phyloP scores from a whole-genome alignment of 2,113 vertebrate species.

The Theropithecus gelada region DNA sequence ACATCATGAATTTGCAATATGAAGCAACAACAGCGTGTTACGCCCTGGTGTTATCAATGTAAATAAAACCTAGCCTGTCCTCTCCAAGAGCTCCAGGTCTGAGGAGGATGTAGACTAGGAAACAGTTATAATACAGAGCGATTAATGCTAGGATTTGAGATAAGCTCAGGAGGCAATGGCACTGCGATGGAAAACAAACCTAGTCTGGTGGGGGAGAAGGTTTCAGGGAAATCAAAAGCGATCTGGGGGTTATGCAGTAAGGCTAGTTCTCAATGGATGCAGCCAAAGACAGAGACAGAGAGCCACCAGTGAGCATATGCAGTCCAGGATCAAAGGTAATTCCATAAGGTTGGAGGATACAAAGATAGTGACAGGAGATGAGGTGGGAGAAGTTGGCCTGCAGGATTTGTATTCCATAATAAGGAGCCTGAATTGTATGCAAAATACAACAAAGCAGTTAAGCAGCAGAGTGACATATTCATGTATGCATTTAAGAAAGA shows the following conservation, averaged over 20 bases:
- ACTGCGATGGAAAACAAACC: neutral
- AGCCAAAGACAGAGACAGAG: neutral
- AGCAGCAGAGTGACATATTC: neutral
- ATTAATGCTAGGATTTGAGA: neutral
- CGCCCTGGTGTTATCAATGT: neutral
- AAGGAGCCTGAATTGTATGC: neutral
- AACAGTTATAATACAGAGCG: neutral
- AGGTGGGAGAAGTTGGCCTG: neutral
- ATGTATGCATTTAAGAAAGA: neutral
- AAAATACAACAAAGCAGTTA: neutral
- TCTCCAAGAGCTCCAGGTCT: neutral
- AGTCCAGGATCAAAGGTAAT: neutral
- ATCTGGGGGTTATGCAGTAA: neutral
- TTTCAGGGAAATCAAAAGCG: neutral
- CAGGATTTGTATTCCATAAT: neutral
- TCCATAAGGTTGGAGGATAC: neutral
- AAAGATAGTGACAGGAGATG: neutral
- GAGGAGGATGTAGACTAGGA: neutral
- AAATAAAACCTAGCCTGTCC: neutral
- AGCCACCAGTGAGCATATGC: neutral
- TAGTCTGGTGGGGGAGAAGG: neutral
- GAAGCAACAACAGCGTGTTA: neutral
- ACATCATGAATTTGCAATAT: neutral
- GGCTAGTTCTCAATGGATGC: neutral
- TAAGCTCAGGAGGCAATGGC: neutral